These are phyloP conservation scores for Ischnura elegans DNA, from an alignment of 2,888 invertebrate species.

Conservation along the genomic window DNA sequence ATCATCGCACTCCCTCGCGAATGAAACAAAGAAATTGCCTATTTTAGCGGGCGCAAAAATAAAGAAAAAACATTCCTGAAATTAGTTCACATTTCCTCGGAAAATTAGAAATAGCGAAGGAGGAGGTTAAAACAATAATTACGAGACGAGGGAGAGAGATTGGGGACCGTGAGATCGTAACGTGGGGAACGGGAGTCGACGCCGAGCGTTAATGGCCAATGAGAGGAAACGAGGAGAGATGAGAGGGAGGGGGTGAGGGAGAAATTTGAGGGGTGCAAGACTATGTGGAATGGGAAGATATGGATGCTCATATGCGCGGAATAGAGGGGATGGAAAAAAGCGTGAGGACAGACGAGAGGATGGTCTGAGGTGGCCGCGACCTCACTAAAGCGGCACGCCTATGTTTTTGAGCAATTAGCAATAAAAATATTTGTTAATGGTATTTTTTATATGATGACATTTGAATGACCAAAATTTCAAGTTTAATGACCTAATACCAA, in stretches of 20 bases:
- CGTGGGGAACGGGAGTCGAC: constrained; percentile 29
- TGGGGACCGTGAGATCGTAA: background rate
- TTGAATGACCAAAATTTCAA: no score
- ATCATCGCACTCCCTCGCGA: constrained; percentile 33
- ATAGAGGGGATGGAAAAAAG: background rate
- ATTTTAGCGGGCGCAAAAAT: constrained; percentile 15
- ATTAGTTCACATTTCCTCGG: constrained; percentile 60
- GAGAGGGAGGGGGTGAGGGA: background rate
- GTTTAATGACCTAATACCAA: no score
- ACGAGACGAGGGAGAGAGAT: constrained; percentile 15
- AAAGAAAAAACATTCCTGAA: constrained; percentile 17
- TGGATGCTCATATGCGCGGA: background rate
- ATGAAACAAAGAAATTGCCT: constrained; percentile 49
- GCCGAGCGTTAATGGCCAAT: background rate
- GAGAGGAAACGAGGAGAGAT: no score
- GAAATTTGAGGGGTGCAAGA: background rate
- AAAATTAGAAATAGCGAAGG: constrained; percentile 49
- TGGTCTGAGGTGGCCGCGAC: no score
- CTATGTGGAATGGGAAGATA: background rate
- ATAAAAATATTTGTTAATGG: no score
- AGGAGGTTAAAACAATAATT: constrained; percentile 25
- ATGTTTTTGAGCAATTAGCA: no score
- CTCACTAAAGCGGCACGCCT: no score
- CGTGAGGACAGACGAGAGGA: no score
- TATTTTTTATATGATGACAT: no score